Evolutionary conservation across 2,888 invertebrate genomes (phyloP).

Genomic region (Cheiracanthium punctorium): DNA sequence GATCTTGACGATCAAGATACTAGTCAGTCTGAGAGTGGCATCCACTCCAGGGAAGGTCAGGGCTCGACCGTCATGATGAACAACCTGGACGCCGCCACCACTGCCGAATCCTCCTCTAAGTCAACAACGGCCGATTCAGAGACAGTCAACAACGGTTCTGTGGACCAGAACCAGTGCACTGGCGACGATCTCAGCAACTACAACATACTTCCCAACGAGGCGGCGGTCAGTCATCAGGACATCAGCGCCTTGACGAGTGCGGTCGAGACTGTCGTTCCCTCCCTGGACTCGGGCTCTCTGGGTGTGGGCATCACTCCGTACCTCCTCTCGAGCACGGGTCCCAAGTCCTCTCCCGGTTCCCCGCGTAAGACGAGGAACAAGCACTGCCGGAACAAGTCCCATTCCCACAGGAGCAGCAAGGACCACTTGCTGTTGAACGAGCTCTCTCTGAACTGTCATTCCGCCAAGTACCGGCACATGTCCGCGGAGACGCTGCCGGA

Average conservation of each 20-base stretch:
- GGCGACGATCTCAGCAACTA: conserved; percentile 42
- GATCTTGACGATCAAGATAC: conserved; percentile 68
- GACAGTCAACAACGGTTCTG: conserved; percentile 8
- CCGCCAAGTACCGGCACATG: conserved; percentile 30
- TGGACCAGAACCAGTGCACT: conserved; percentile 17
- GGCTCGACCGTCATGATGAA: conserved; percentile 72
- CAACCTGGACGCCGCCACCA: conserved; percentile 55
- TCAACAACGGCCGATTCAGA: conserved; percentile 30
- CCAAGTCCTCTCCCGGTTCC: conserved; percentile 56
- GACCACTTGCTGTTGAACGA: conserved; percentile 32
- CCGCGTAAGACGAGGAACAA: conserved; percentile 49
- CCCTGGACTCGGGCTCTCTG: conserved; percentile 2
- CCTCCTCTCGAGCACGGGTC: conserved; percentile 40
- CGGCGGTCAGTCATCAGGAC: not conserved
- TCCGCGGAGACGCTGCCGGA: conserved; percentile 30
- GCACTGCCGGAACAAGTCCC: conserved; percentile 54
- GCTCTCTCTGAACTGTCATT: conserved; percentile 17
- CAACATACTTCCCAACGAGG: conserved; percentile 52
- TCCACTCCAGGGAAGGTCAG: conserved; percentile 71
- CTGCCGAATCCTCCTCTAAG: conserved; percentile 29
- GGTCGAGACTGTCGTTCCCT: conserved; percentile 16
- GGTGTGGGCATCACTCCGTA: conserved; percentile 38
- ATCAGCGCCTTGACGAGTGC: not conserved
- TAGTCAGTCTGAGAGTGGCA: conserved; percentile 71
- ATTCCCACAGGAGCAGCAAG: conserved; percentile 48